Evolutionary conservation across 1,140 invertebrate genomes (phyloP).

Genomic region (Cepaea nemoralis): DNA sequence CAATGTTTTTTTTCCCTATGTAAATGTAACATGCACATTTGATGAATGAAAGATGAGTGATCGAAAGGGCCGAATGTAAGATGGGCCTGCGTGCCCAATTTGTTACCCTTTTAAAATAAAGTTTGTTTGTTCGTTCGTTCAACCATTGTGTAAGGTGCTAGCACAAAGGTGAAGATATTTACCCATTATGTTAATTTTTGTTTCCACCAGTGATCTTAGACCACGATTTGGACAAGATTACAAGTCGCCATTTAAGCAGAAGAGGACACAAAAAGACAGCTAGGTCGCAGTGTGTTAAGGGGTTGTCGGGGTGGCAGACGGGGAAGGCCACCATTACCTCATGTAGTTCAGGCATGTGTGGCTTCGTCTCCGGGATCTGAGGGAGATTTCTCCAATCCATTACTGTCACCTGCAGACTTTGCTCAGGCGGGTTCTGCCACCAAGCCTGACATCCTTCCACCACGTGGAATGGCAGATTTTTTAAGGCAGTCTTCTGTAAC

Average conservation of each 20-base stretch:
- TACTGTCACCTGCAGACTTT: neutral
- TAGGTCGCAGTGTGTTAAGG: neutral
- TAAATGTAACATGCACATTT: too few relatives aligned
- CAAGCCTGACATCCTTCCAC: neutral
- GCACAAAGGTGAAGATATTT: too few relatives aligned
- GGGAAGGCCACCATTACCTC: slow-evolving; percentile 15
- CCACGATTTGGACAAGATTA: neutral
- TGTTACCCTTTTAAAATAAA: too few relatives aligned
- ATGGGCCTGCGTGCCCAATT: too few relatives aligned
- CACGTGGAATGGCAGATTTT: slow-evolving; percentile 25
- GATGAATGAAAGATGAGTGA: too few relatives aligned
- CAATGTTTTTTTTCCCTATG: too few relatives aligned
- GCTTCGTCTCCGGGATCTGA: neutral
- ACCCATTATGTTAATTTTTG: slow-evolving; percentile 1
- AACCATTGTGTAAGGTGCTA: too few relatives aligned
- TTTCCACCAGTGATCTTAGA: too few relatives aligned
- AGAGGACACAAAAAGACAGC: neutral
- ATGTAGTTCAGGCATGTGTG: neutral
- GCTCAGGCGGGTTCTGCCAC: neutral
- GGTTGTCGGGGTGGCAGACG: slow-evolving; percentile 7
- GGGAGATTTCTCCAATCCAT: neutral
- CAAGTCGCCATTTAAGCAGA: neutral
- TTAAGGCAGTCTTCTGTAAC: neutral
- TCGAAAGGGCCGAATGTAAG: too few relatives aligned
- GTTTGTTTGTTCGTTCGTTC: too few relatives aligned